Evolutionary conservation across 2,113 vertebrate genomes (phyloP).

Genomic region (Mus pahari): DNA sequence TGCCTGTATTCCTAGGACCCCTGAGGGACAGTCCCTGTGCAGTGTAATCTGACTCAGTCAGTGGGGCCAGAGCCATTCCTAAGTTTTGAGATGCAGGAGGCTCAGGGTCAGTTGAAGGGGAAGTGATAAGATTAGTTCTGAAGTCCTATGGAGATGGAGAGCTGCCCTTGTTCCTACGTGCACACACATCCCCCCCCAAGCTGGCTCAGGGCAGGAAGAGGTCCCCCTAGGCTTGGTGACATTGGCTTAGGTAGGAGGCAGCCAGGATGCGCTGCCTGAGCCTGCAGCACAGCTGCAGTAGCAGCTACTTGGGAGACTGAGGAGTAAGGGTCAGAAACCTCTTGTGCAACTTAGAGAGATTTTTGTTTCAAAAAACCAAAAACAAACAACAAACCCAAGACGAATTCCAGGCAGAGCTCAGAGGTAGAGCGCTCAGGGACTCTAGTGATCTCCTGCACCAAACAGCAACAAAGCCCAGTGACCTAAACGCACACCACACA

Average conservation of each 20-base stretch:
- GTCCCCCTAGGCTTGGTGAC: accelerated
- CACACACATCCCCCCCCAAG: accelerated
- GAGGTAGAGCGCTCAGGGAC: too few relatives aligned
- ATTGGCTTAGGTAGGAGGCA: neutral
- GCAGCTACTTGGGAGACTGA: neutral
- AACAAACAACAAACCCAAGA: neutral
- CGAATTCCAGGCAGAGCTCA: neutral
- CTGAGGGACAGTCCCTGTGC: too few relatives aligned
- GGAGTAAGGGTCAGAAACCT: neutral
- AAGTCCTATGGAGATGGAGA: accelerated
- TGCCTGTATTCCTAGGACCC: neutral
- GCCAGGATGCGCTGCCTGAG: neutral
- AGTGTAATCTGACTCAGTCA: accelerated
- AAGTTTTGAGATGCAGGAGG: neutral
- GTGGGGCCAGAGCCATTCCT: neutral
- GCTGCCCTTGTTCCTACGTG: too few relatives aligned
- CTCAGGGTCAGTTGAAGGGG: neutral
- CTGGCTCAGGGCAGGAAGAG: accelerated
- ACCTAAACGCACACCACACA: too few relatives aligned
- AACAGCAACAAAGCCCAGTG: neutral
- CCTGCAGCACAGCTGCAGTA: neutral
- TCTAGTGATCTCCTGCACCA: neutral
- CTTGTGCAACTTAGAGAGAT: neutral
- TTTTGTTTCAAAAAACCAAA: neutral
- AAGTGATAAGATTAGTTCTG: neutral